Percentiles rank a stretch among this genome's conserved stretches.
These are phyloP conservation scores for Baryphthengus martii DNA, from an alignment of 2,113 vertebrate genomes.

Conservation along the genomic window DNA sequence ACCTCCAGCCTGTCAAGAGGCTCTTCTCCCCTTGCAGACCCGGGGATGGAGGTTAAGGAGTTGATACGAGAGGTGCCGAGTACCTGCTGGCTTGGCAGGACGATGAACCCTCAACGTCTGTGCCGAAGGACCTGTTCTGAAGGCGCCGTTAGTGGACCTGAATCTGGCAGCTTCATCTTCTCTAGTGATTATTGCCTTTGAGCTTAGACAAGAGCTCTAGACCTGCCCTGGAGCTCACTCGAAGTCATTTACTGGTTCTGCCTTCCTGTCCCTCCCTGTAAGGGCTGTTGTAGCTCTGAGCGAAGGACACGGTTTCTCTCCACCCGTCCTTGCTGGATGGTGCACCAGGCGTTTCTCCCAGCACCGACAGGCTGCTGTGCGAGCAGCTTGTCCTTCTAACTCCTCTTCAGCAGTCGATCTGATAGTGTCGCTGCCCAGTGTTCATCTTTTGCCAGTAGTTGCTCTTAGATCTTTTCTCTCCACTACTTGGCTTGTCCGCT, in stretches of 20 bases:
- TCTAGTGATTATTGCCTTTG: neutral
- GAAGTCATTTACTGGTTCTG: neutral
- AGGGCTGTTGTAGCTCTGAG: neutral
- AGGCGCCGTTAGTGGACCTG: neutral
- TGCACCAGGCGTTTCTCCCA: neutral
- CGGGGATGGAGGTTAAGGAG: neutral
- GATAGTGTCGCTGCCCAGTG: fast-evolving
- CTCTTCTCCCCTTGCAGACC: neutral
- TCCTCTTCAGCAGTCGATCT: fast-evolving
- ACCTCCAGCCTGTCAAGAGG: neutral
- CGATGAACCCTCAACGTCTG: neutral
- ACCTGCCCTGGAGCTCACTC: neutral
- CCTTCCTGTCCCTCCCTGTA: no score
- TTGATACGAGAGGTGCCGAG: fast-evolving
- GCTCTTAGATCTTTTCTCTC: neutral
- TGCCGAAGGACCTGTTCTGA: neutral
- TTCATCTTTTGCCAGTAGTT: neutral
- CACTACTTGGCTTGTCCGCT: neutral
- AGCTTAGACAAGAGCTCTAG: neutral
- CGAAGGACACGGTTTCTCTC: neutral
- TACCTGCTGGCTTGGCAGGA: neutral
- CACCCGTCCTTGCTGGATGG: fast-evolving
- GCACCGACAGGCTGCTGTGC: neutral
- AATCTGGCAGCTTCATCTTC: neutral
- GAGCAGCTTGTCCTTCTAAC: neutral